Evolutionary conservation across 2,113 vertebrate species (phyloP).

Genomic region (Vireo altiloquus): DNA sequence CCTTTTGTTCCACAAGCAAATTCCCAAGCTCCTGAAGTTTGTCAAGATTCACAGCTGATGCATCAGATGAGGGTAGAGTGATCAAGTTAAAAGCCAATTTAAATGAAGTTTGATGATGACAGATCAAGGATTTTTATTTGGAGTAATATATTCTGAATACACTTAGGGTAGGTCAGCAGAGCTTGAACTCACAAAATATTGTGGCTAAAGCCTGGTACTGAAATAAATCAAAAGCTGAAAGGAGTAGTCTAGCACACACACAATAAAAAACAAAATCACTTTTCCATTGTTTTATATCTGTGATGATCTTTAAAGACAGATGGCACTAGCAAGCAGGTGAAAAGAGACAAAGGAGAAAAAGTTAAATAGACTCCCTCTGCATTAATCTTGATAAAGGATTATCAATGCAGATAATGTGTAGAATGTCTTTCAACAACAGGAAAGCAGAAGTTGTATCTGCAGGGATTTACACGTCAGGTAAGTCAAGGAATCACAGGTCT

Average conservation of each 20-base stretch:
- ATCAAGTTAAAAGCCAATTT: neutral
- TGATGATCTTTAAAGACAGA: neutral
- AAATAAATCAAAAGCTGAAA: neutral
- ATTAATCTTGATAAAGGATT: too few species aligned
- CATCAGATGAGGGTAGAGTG: neutral
- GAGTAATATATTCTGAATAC: neutral
- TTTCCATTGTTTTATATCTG: neutral
- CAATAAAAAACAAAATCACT: neutral
- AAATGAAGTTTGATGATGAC: neutral
- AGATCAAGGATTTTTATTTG: neutral
- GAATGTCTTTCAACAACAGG: neutral
- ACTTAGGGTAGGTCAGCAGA: neutral
- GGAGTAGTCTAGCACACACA: neutral
- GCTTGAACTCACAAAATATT: neutral
- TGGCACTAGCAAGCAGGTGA: neutral
- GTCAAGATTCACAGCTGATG: neutral
- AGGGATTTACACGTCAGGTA: neutral
- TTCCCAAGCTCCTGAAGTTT: neutral
- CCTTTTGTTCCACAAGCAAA: neutral
- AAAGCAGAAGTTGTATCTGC: neutral
- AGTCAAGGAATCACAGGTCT: neutral
- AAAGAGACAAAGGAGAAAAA: neutral
- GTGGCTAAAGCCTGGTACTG: neutral
- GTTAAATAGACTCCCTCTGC: rapidly evolving
- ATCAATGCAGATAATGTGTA: too few species aligned